These are phyloP conservation scores for Leptogaster cylindrica DNA, from an alignment of 2,888 invertebrate species.

Conservation along the genomic window DNA sequence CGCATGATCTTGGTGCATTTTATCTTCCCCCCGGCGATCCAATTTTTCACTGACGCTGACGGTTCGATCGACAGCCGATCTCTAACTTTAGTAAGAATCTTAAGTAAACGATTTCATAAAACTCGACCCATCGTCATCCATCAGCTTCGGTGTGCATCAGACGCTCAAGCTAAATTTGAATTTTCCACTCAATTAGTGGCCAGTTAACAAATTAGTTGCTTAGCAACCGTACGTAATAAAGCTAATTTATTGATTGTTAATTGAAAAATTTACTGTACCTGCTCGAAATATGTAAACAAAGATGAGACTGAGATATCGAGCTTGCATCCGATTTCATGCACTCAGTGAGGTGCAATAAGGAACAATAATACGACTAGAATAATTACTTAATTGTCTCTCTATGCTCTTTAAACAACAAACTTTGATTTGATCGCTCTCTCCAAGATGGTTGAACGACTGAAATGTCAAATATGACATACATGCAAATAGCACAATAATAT, in stretches of 20 bases:
- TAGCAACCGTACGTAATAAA: conserved; percentile 31
- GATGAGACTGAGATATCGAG: too few species aligned
- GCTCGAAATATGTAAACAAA: too few species aligned
- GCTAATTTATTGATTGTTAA: conserved; percentile 35
- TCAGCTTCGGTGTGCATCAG: neutral
- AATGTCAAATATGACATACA: too few species aligned
- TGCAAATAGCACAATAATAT: too few species aligned
- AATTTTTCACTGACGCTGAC: conserved; percentile 24
- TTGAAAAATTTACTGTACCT: conserved; percentile 34
- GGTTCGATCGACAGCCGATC: conserved; percentile 33
- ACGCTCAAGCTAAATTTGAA: conserved; percentile 25
- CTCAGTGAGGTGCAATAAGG: too few species aligned
- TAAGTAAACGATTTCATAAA: conserved; percentile 36
- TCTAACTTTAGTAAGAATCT: conserved; percentile 35
- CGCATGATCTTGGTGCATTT: conserved; percentile 21
- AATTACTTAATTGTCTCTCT: too few species aligned
- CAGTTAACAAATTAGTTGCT: conserved; percentile 32
- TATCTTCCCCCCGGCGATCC: conserved; percentile 30
- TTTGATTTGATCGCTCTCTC: too few species aligned
- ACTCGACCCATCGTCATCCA: conserved; percentile 5
- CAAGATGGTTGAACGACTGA: too few species aligned
- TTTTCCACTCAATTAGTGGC: conserved; percentile 40
- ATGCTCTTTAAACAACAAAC: too few species aligned
- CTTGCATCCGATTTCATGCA: too few species aligned
- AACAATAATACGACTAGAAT: too few species aligned